Conservation (phyloP, 2,797 vertebrate species). For the Typhlichthys subterraneus region DNA sequence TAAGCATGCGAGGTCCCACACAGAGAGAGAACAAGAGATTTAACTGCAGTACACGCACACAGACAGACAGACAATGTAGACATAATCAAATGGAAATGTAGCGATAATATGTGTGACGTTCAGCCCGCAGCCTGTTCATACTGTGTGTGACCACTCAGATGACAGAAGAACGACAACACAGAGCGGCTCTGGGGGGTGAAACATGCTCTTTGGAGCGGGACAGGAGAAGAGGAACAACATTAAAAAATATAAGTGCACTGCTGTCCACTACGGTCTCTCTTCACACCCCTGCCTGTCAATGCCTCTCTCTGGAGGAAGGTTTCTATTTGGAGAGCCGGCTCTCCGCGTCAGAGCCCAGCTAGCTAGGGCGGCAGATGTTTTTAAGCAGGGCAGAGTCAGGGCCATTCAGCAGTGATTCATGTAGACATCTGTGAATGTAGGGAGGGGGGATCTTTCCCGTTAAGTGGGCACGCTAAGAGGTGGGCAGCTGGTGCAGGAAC, state of each 20-base stretch:
- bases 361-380: slow-evolving; percentile 41
- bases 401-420: slow-evolving; percentile 55
- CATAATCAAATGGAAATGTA: slow-evolving; percentile 3
- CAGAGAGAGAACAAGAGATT: neutral
- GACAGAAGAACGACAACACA: slow-evolving; percentile 6
- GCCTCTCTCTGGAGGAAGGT: slow-evolving; percentile 51
- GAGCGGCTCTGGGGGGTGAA: slow-evolving; percentile 31
- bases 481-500: slow-evolving; percentile 36
- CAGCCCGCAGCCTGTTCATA: slow-evolving; percentile 28
- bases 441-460: slow-evolving; percentile 53
- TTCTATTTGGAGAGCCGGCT: slow-evolving; percentile 62
- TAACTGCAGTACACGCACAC: neutral
- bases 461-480: slow-evolving; percentile 51
- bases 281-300: slow-evolving; percentile 51
- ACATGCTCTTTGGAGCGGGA: slow-evolving; percentile 32
- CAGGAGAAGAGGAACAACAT: neutral
- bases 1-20: neutral
- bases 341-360: slow-evolving; percentile 43
- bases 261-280: slow-evolving; percentile 34
- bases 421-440: slow-evolving; percentile 62
- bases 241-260: neutral
- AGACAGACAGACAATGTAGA: neutral
- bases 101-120: slow-evolving; percentile 20
- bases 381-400: slow-evolving; percentile 55
- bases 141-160: slow-evolving; percentile 12